Evolutionary conservation across 2,113 vertebrate genomes (phyloP).

Genomic region (Pseudonaja textilis): DNA sequence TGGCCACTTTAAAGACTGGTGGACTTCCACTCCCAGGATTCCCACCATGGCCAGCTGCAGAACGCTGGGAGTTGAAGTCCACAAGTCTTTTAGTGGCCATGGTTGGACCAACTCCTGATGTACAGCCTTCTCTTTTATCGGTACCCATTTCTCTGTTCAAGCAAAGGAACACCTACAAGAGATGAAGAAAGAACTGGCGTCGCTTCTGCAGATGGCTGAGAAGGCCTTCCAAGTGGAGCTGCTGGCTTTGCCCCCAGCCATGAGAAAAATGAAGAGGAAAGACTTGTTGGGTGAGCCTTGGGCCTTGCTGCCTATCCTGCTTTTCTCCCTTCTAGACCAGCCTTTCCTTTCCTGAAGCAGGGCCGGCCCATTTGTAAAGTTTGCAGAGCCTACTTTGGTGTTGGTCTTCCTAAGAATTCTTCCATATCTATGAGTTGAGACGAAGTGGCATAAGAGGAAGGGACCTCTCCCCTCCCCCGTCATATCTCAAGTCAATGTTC

Average conservation of each 20-base stretch:
- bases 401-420: not conserved
- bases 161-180: constrained; percentile 55
- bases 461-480: not conserved
- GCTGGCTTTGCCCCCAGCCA: constrained; percentile 50
- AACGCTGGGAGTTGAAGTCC: no score
- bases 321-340: not conserved
- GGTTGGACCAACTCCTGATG: not conserved
- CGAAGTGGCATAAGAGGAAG: not conserved
- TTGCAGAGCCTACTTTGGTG: not conserved
- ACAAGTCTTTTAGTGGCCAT: not conserved
- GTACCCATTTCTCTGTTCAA: not conserved
- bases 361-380: not conserved
- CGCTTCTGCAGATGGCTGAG: constrained; percentile 50
- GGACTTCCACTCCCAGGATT: no score
- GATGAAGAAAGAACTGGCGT: constrained; percentile 59
- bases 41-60: no score
- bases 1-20: no score
- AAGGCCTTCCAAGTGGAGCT: constrained; percentile 54
- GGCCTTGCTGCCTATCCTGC: fast-evolving
- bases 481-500: not conserved
- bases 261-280: constrained; percentile 56
- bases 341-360: not conserved
- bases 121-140: not conserved
- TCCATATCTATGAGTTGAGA: not conserved
- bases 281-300: constrained; percentile 55